Base-by-base conservation (phyloP, 1,140 invertebrate species). In the Geopemphigus sp. region DNA sequence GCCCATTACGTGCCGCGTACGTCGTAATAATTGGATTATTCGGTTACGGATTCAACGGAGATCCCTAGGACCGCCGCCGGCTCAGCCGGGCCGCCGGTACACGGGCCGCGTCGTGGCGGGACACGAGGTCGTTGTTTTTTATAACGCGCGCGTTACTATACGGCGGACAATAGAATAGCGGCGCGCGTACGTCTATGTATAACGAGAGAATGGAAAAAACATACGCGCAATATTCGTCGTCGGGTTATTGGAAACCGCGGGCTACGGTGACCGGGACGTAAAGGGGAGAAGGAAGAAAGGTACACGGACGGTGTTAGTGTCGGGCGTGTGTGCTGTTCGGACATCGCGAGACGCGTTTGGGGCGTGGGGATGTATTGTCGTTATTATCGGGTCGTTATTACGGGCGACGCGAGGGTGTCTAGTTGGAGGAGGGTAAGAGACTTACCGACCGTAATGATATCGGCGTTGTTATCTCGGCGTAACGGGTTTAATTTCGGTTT, bases 51-150 rank as follows among this genome's bases (percentile, higher is more conserved):
- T 26, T 50, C 32, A 8, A 39, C 32, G 14, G 32, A 68, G 39
- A 68, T 68, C 47, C 22, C 5, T 22, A n/a, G n/a, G n/a, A n/a
- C n/a, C n/a, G n/a, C n/a, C n/a, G n/a, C n/a, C n/a, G n/a, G n/a
- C n/a, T n/a, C n/a, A n/a, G n/a, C n/a, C n/a, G n/a, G n/a, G n/a
- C n/a, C n/a, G n/a, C n/a, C n/a, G n/a, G n/a, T n/a, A n/a, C n/a
- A n/a, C n/a, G n/a, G n/a, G n/a, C n/a, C n/a, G n/a, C n/a, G n/a
- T n/a, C n/a, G 32, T 8, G 32, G 32, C 8, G 32, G 32, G 8
- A 39, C n/a, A n/a, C n/a, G 64, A 10, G 45, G 3, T 68, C 66
- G 66, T 68, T 68, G 66, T 68, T 68, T 68, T 68, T 68, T 68
- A 68, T 22, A 50, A 50, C 22, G 17, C 6, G n/a, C 32, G 32